Evolutionary conservation across 2,113 vertebrate genomes (phyloP).

Genomic region (Lycocorax pyrrhopterus): DNA sequence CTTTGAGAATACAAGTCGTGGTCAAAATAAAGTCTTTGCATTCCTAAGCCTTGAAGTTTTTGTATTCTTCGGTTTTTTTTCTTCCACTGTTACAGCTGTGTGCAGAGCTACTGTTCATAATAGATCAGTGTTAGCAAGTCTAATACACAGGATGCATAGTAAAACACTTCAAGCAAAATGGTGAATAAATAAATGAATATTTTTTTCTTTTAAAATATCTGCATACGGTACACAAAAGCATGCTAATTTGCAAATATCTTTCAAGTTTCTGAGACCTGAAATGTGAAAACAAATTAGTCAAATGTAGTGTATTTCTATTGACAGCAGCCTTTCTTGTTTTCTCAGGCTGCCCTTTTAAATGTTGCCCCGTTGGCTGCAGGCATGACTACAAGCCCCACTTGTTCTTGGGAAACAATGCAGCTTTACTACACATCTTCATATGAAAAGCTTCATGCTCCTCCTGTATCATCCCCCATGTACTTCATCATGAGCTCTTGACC

Average conservation of each 20-base stretch:
- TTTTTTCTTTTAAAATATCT: neutral
- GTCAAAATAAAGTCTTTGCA: slow-evolving; percentile 17
- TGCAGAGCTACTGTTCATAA: neutral
- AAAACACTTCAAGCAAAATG: neutral
- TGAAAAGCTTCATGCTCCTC: slow-evolving; percentile 8
- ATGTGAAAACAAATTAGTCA: slow-evolving; percentile 19
- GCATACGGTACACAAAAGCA: neutral
- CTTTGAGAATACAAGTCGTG: neutral
- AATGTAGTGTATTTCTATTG: neutral
- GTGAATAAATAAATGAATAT: neutral
- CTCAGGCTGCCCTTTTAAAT: neutral
- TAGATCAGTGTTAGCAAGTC: neutral
- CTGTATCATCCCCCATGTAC: neutral
- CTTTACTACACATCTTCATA: neutral
- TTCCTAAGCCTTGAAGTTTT: slow-evolving; percentile 13
- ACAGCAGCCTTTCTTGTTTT: slow-evolving; percentile 6
- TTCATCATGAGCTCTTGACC: slow-evolving; percentile 4
- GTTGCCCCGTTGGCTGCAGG: neutral
- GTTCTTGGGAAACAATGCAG: slow-evolving; percentile 17
- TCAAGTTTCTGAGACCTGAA: slow-evolving; percentile 20
- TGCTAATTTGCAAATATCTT: slow-evolving; percentile 4
- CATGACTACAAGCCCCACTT: neutral
- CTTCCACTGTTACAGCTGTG: neutral
- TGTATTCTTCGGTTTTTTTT: neutral
- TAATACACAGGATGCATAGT: neutral